These are phyloP conservation scores for Zosterops borbonicus DNA, from an alignment of 2,113 vertebrate genomes.

Conservation along the genomic window DNA sequence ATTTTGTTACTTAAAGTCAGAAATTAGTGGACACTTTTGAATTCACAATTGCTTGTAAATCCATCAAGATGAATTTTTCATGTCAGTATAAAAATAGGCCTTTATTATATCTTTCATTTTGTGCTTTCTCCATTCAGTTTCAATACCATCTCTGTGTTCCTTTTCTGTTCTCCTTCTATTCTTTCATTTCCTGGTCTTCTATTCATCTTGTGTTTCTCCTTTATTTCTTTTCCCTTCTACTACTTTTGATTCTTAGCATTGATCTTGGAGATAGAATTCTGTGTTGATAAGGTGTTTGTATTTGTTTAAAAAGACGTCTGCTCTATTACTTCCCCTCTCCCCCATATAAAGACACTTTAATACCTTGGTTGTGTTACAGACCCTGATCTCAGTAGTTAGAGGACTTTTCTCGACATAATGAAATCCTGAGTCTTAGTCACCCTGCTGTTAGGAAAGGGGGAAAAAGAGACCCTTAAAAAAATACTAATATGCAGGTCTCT, in stretches of 20 bases:
- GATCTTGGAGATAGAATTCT: not conserved
- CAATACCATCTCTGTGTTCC: not conserved
- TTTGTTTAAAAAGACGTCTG: not conserved
- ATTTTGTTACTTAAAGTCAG: not conserved
- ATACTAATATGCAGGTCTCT: not conserved
- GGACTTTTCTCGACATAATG: not conserved
- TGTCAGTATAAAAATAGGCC: not conserved
- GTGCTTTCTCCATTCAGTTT: not conserved
- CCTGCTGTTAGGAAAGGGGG: not conserved
- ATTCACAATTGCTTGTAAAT: constrained; percentile 6
- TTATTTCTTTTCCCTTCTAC: not conserved
- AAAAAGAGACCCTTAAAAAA: not conserved
- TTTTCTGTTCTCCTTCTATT: not conserved
- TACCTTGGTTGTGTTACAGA: not conserved
- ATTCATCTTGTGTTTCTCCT: not conserved
- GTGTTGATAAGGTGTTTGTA: not conserved
- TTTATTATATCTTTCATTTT: not conserved
- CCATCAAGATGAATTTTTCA: not conserved
- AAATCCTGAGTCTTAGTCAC: not conserved
- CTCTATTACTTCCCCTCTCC: not conserved
- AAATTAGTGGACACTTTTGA: not conserved
- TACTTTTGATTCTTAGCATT: not conserved
- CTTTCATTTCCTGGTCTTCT: not conserved
- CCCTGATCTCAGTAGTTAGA: not conserved
- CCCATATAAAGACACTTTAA: not conserved